Evolutionary conservation across 2,797 vertebrate species (phyloP), one percentile per base, ranked within the genome.

Genomic region (Tadarida brasiliensis): DNA sequence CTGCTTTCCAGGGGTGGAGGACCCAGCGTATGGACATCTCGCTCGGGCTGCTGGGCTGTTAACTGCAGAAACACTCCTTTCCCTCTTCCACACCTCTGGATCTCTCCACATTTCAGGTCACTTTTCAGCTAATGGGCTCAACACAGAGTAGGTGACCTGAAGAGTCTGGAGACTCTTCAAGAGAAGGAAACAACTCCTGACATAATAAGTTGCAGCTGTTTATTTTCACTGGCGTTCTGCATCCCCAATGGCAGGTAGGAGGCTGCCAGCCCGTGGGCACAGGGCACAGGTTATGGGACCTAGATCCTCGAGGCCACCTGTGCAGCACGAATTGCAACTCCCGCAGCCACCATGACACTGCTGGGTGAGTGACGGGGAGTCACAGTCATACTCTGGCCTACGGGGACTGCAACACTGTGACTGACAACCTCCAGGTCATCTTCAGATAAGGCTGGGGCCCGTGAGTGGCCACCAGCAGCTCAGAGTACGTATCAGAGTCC

Each of bases 101-200:
- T 57, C 70, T 83, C 49, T 56, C 39, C 57, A 59, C 19, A 16
- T 16, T 35, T 54, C 30, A 59, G 33, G 63, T 74, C 26, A 49
- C 73, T 51, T 91, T 77, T 90, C 33, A 83, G 70, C 33, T 20
- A 26, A 90, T 35, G 63, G 2, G 47, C 54, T 93, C 73, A 65
- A 65, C 39, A 24, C 4, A 26, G 76, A 67, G 80, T 11, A 90
- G 71, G 63, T 78, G 49, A 86, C 49, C 76, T 61, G 44, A 73
- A 82, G 73, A 67, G 88, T 76, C 91, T 91, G 84, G 89, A 92
- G 87, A 85, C 77, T 83, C 89, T 63, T 70, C 76, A 59, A 70
- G 84, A 94, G 33, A 96, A 95, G 81, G 94, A 90, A 90, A 74
- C 33, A 20, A 70, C 24, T 92, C 63, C 59, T 80, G 84, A 88